Evolutionary conservation across 2,113 vertebrate genomes (phyloP).

Genomic region (Choloepus hoffmanni): DNA sequence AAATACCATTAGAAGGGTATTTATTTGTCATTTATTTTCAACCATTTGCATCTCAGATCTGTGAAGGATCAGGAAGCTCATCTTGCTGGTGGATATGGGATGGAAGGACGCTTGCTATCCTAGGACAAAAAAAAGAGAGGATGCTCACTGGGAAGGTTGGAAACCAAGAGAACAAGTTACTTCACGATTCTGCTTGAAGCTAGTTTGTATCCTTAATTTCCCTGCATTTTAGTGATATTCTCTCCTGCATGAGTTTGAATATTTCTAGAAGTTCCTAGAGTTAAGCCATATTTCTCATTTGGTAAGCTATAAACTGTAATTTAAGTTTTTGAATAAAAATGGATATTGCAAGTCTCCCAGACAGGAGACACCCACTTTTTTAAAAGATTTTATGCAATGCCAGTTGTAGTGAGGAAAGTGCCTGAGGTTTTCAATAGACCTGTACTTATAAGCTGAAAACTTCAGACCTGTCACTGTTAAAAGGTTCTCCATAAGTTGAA

Average conservation of each 20-base stretch:
- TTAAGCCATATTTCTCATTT: conserved; percentile 1
- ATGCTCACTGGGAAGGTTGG: neutral
- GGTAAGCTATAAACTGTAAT: neutral
- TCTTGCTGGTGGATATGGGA: neutral
- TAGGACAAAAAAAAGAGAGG: neutral
- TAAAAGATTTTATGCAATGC: neutral
- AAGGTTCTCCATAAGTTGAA: neutral
- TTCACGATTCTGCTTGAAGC: neutral
- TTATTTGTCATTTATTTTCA: neutral
- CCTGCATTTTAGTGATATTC: neutral
- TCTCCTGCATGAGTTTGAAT: neutral
- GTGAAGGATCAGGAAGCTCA: neutral
- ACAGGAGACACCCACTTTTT: neutral
- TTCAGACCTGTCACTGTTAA: conserved; percentile 48
- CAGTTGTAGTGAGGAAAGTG: conserved; percentile 47
- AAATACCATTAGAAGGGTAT: neutral
- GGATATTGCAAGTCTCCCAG: neutral
- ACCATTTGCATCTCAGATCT: neutral
- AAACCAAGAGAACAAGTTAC: neutral
- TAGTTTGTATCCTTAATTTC: neutral
- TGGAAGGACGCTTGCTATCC: neutral
- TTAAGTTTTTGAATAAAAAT: conserved; percentile 60
- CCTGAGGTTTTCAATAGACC: conserved; percentile 39
- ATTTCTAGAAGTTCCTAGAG: conserved; percentile 12
- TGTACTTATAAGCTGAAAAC: conserved; percentile 34